These are phyloP conservation scores for Pyrrhia umbra DNA, from an alignment of 2,888 invertebrate species.

Conservation along the genomic window DNA sequence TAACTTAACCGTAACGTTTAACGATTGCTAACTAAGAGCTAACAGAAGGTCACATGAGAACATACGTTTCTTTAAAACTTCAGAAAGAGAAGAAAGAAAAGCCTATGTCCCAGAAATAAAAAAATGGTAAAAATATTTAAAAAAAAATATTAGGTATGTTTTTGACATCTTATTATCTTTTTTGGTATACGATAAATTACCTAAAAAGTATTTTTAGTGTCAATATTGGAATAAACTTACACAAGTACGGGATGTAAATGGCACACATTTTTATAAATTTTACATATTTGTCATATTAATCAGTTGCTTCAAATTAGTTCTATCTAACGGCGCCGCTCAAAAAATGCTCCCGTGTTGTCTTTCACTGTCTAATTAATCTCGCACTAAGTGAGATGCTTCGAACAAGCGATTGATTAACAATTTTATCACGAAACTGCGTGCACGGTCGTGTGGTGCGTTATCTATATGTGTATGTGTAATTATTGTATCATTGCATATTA, in stretches of 20 bases:
- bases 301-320: not conserved
- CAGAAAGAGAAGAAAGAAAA: no score
- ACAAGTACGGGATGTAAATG: no score
- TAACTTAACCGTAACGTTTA: slow-evolving; percentile 26
- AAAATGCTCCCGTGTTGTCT: slow-evolving; percentile 2
- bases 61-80: no score
- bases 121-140: no score
- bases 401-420: slow-evolving; percentile 41
- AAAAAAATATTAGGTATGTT: no score
- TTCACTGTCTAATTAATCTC: slow-evolving; percentile 35
- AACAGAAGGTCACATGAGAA: slow-evolving; percentile 35
- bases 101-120: no score
- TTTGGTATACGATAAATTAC: no score
- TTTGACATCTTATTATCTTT: no score
- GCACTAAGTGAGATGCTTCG: slow-evolving; percentile 34
- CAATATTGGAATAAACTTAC: no score
- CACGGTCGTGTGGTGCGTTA: not conserved
- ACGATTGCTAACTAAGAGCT: slow-evolving; percentile 41
- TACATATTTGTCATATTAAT: not conserved
- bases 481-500: slow-evolving; percentile 30
- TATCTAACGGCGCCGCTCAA: not conserved
- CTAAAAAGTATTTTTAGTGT: no score
- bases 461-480: slow-evolving; percentile 17
- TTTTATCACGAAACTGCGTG: slow-evolving; percentile 28
- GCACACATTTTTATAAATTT: not conserved